Percentiles rank a stretch among this genome's conserved stretches.
Conservation (phyloP, 1,140 invertebrate genomes). For the Protaetia brevitarsis region DNA sequence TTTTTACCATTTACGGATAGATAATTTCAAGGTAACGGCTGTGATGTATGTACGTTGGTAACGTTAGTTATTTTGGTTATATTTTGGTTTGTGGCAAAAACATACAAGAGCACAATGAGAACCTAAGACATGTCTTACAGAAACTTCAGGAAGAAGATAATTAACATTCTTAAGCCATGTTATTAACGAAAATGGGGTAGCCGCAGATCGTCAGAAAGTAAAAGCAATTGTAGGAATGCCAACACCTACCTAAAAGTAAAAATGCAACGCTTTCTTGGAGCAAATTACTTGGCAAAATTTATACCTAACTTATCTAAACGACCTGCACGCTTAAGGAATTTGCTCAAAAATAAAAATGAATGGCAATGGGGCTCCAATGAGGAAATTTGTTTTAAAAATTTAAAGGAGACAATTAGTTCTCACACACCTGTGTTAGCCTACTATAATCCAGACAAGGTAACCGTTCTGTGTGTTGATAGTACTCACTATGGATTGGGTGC, state of each 20-base stretch:
- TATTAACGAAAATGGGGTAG: constrained; percentile 36
- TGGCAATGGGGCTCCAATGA: too few species aligned
- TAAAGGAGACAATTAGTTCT: neutral
- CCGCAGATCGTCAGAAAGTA: too few species aligned
- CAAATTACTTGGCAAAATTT: constrained; percentile 24
- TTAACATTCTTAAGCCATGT: constrained; percentile 41
- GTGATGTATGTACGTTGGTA: too few species aligned
- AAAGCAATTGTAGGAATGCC: neutral
- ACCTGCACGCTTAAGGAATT: neutral
- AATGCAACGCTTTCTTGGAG: constrained; percentile 23
- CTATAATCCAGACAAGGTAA: too few species aligned
- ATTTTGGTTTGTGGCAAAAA: constrained; percentile 35
- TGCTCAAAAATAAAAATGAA: neutral
- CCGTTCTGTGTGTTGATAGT: too few species aligned
- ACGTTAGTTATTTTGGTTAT: constrained; percentile 44
- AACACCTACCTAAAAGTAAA: constrained; percentile 17
- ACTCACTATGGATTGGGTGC: too few species aligned
- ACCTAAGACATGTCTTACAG: constrained; percentile 31
- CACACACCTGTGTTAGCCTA: neutral
- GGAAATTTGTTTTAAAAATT: neutral
- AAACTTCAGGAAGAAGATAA: constrained; percentile 31
- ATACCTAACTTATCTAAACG: constrained; percentile 24
- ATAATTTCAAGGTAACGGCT: too few species aligned
- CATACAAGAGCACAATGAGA: constrained; percentile 36
- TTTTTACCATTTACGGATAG: too few species aligned